phyloP scores from a whole-genome alignment of 2,888 invertebrate genomes.

The Nesidiocoris tenuis region DNA sequence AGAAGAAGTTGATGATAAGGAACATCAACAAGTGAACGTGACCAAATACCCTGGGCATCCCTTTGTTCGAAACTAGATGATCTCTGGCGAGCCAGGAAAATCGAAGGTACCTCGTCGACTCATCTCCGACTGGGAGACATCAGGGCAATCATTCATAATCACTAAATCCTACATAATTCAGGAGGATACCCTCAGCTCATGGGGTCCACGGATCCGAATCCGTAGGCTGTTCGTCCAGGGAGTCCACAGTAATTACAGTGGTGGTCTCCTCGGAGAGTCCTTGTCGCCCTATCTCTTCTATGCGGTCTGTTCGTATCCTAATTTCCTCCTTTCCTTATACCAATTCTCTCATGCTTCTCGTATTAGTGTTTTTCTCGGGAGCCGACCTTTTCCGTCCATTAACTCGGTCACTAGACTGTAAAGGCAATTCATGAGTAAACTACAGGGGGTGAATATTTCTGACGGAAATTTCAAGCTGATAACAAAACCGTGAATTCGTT shows the following conservation, averaged over 20 bases:
- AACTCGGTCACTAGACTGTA: constrained; percentile 10
- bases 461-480: no score
- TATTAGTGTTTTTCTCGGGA: constrained; percentile 1
- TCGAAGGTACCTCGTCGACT: not conserved
- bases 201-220: not conserved
- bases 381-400: constrained; percentile 11
- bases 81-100: not conserved
- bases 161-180: constrained; percentile 42
- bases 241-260: constrained; percentile 22
- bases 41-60: not conserved
- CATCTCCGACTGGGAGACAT: not conserved
- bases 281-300: not conserved
- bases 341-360: constrained; percentile 18
- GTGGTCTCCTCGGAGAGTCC: not conserved
- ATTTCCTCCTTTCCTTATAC: constrained; percentile 6
- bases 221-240: not conserved
- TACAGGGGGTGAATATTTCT: no score
- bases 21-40: not conserved
- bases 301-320: not conserved
- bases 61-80: not conserved
- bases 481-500: no score
- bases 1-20: not conserved
- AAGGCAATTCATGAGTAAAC: constrained; percentile 17
- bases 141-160: constrained; percentile 37
- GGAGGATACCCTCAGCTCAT: constrained; percentile 10